Conservation (phyloP, 2,797 vertebrate species). For the Danio tinwini region DNA sequence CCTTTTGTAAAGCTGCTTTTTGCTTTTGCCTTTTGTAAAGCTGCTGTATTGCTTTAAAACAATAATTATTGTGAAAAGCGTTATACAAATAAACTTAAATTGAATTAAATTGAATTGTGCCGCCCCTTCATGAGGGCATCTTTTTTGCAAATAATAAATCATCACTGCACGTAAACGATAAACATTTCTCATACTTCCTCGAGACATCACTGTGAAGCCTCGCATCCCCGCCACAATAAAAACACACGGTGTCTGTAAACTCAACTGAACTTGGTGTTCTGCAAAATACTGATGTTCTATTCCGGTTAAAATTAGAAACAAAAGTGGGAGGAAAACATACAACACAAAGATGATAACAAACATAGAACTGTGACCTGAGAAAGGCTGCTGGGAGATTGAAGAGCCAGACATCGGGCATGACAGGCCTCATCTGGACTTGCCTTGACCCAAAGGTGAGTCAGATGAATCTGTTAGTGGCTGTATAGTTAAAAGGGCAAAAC, state of each 20-base stretch:
- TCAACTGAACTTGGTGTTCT: background rate
- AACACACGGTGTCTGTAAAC: background rate
- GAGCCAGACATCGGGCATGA: constrained; percentile 12
- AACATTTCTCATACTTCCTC: background rate
- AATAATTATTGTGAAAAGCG: no score
- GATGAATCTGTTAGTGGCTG: constrained; percentile 31
- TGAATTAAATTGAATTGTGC: no score
- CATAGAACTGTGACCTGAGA: constrained; percentile 16
- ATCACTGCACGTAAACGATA: background rate
- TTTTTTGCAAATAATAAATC: constrained; percentile 12
- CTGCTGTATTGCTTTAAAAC: no score
- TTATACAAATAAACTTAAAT: no score
- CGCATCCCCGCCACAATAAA: background rate
- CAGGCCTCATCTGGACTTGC: constrained; percentile 29
- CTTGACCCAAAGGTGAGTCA: constrained; percentile 38
- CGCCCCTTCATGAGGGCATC: background rate
- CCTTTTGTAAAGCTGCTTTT: no score
- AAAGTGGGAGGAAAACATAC: constrained; percentile 1
- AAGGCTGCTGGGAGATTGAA: constrained; percentile 11
- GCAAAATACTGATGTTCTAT: background rate
- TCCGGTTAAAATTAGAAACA: background rate
- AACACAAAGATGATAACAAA: constrained; percentile 17
- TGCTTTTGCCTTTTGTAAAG: no score
- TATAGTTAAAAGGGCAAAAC: constrained; percentile 1
- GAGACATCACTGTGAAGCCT: background rate